phyloP scores from a whole-genome alignment of 2,888 invertebrate species.

The Heteromurus nitidus region DNA sequence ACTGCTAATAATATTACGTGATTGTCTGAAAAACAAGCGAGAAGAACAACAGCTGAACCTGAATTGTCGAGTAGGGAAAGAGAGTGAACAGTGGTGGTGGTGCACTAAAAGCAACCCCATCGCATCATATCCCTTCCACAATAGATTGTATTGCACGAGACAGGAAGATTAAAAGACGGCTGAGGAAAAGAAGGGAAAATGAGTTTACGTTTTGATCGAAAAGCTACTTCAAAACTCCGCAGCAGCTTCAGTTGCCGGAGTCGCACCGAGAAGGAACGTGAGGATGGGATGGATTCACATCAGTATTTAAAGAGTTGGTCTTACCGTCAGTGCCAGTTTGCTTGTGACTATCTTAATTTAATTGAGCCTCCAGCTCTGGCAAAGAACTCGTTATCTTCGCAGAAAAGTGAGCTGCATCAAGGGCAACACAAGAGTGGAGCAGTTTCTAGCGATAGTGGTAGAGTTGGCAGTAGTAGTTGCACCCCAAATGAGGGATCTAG shows the following conservation, averaged over 20 bases:
- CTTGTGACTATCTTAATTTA: constrained; percentile 72
- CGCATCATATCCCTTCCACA: constrained; percentile 19
- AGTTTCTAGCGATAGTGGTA: too few relatives aligned
- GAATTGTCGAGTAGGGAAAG: constrained; percentile 20
- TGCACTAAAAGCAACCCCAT: constrained; percentile 36
- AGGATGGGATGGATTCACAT: constrained; percentile 47
- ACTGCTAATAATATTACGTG: constrained; percentile 52
- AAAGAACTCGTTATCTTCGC: constrained; percentile 8
- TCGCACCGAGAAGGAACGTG: constrained; percentile 61
- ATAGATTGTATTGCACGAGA: constrained; percentile 28
- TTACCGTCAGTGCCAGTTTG: constrained; percentile 71
- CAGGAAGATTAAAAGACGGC: constrained; percentile 50
- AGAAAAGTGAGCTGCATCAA: constrained; percentile 6
- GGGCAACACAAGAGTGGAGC: too few relatives aligned
- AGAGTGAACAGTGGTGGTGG: not conserved
- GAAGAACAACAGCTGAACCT: constrained; percentile 38
- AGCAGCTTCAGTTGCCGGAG: constrained; percentile 68
- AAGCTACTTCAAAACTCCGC: constrained; percentile 67
- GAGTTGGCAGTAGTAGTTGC: not conserved
- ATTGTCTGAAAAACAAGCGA: constrained; percentile 36
- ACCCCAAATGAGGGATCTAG: constrained; percentile 34
- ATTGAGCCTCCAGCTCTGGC: constrained; percentile 63
- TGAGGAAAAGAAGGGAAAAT: constrained; percentile 62
- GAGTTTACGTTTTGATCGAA: constrained; percentile 73
- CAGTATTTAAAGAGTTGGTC: constrained; percentile 71